Percentiles rank a stretch among this genome's conserved stretches.
These are phyloP conservation scores for Silurus aristotelis DNA, from an alignment of 2,797 vertebrate genomes.

Conservation along the genomic window DNA sequence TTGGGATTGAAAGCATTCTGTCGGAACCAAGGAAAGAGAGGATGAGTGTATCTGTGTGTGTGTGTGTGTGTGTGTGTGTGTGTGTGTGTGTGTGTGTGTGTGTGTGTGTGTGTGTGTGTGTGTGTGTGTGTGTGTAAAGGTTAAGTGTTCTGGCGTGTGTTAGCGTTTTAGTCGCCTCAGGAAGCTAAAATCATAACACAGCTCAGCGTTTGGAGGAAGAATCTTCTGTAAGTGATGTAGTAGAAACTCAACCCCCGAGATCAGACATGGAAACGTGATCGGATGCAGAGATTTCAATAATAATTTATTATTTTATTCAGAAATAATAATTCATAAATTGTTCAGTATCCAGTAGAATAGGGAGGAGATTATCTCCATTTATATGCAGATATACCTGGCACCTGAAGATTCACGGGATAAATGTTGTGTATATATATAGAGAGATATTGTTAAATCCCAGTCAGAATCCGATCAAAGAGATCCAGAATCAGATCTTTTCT, in stretches of 20 bases:
- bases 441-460: too few species aligned
- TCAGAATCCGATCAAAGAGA: too few species aligned
- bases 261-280: not conserved
- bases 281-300: not conserved
- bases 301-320: not conserved
- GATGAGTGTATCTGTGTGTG: not conserved
- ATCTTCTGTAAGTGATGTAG: not conserved
- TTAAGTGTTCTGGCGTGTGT: slow-evolving; percentile 29
- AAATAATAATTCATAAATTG: too few species aligned
- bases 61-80: slow-evolving; percentile 27
- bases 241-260: not conserved
- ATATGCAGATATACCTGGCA: too few species aligned
- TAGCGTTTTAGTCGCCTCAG: slow-evolving; percentile 3
- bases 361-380: too few species aligned
- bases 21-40: not conserved
- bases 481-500: too few species aligned
- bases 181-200: slow-evolving; percentile 29
- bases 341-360: too few species aligned
- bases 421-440: too few species aligned
- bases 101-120: slow-evolving; percentile 32
- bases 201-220: not conserved
- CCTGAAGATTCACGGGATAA: too few species aligned
- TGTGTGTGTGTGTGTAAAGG: slow-evolving; percentile 13
- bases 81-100: slow-evolving; percentile 24
- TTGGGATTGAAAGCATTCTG: not conserved